Evolutionary conservation across 2,113 vertebrate species (phyloP).

Genomic region (Pteruthius melanotis): DNA sequence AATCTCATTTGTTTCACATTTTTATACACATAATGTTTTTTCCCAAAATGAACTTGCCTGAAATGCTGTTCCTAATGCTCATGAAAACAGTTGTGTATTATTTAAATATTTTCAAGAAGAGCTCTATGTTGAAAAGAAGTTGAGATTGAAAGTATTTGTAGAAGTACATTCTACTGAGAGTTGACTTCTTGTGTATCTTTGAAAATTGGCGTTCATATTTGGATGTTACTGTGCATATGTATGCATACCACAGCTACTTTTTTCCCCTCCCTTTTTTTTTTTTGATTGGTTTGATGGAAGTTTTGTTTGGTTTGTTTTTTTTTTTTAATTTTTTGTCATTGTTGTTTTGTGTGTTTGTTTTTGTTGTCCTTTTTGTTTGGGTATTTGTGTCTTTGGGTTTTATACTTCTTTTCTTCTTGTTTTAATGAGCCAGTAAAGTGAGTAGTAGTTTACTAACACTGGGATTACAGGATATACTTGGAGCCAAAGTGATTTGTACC

Average conservation of each 20-base stretch:
- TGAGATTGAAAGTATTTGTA: neutral
- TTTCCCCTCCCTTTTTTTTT: accelerated
- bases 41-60: neutral
- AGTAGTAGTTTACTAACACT: neutral
- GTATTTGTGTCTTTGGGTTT: neutral
- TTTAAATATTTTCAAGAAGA: neutral
- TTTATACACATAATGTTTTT: neutral
- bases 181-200: neutral
- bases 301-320: neutral
- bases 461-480: neutral
- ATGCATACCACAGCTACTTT: neutral
- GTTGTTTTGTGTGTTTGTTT: neutral
- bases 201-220: neutral
- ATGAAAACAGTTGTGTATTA: neutral
- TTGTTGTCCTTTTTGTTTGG: too few relatives aligned
- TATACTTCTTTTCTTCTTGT: neutral
- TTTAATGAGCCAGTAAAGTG: neutral
- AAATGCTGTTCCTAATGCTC: neutral
- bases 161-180: neutral
- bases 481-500: neutral
- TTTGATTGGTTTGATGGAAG: neutral
- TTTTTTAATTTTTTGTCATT: neutral
- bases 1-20: neutral
- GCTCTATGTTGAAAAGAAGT: neutral
- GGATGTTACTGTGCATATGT: neutral